Evolutionary conservation across 64 coral and sea anemone species (phyloP), one percentile per base, ranked within the genome.

Genomic region (Actinia equina): DNA sequence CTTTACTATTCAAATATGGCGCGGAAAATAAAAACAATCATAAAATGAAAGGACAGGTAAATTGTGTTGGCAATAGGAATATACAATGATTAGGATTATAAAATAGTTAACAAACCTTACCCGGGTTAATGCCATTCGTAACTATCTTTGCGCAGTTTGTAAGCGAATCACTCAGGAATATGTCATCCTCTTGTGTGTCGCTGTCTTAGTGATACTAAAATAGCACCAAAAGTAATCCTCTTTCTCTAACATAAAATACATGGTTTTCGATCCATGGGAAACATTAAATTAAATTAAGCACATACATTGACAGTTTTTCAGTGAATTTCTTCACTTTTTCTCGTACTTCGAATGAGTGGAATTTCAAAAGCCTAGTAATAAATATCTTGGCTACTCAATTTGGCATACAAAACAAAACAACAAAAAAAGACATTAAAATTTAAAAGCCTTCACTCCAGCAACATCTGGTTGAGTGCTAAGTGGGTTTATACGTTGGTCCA

Each of bases 381-480:
- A 74, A 74, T 74, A 30, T 3, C 78, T 52, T 81, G 78, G 78
- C 16, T 81, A 81, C 78, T 49, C 43, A 81, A 81, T 81, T 81
- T 81, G 78, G 43, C 44, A 51, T 49, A 81, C 78, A 81, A 44
- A 81, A 81, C 78, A 81, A 81, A 81, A 65, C 37, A 81, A 81
- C 78, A 81, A 81, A 81, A 65, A 74, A 81, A 81, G 43, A 14
- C 49, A 81, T 81, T 81, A 81, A 81, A 81, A 37, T 81, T 81
- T 81, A 81, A 81, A 18, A 81, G 45, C 43, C 78, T 81, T 52
- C 69, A 74, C 12, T 74, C 12, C 23, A 74, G 69, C 69, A 74
- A 52, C 78, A 81, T 17, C 78, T 81, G 78, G 78, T 41, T 74
- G 23, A 74, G 63, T 74, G 26, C 69, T 74, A 74, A 74, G 27